phyloP scores from a whole-genome alignment of 1,140 invertebrate genomes.

The Druon quercuslanigerum region DNA sequence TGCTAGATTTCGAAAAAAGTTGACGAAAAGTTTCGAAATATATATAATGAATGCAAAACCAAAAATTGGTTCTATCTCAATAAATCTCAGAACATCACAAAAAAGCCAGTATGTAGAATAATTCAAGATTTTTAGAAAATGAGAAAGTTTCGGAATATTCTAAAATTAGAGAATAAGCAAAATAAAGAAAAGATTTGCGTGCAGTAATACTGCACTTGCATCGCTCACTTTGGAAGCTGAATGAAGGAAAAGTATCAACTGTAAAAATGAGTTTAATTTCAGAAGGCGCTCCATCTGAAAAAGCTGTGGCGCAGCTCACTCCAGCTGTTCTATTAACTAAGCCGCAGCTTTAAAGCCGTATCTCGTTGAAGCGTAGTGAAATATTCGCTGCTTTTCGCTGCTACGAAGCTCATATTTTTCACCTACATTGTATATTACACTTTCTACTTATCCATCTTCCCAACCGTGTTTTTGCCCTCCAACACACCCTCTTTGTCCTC shows the following conservation, averaged over 20 bases:
- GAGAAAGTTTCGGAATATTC: no score
- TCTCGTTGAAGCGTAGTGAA: constrained; percentile 9
- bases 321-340: constrained; percentile 26
- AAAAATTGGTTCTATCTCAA: no score
- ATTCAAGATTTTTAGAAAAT: no score
- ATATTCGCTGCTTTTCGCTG: constrained; percentile 14
- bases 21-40: no score
- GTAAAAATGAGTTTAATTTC: constrained; percentile 41
- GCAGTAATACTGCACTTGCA: not conserved
- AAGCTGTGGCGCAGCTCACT: not conserved
- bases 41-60: no score
- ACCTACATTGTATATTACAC: constrained; percentile 11
- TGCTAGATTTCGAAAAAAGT: no score
- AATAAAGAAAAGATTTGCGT: no score
- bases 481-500: not conserved
- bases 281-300: not conserved
- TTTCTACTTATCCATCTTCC: constrained; percentile 26
- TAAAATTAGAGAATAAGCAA: no score
- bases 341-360: constrained; percentile 17
- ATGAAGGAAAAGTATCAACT: constrained; percentile 6
- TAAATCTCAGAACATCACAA: no score
- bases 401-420: constrained; percentile 19
- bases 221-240: not conserved
- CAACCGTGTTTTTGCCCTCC: constrained; percentile 9
- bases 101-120: no score